Base-by-base conservation (phyloP, 2,797 vertebrate genomes). In the Acropternis orthonyx region DNA sequence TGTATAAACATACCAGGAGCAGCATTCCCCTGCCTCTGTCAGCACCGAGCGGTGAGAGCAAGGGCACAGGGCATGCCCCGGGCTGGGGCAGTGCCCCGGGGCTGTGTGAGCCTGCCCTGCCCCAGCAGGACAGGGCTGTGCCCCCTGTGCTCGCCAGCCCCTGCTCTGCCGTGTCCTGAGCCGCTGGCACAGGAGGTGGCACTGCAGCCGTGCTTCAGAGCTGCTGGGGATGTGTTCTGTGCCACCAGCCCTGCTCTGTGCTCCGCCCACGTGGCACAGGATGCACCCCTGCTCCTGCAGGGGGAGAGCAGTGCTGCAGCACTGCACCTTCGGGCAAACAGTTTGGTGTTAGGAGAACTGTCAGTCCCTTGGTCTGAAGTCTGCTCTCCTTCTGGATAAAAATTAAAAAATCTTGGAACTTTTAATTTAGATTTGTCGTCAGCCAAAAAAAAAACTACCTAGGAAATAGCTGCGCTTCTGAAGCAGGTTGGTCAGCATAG, bases 1-100 rank as follows among this genome's bases (percentile, higher is more conserved):
- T 93, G 36, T 72, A 62, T 90, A 88, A 95, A 91, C 76, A 75
- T 44, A 55, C 46, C 80, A 32, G 17, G 69, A 80, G 82, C 10
- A 81, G 66, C 2, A 0, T 72, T 80, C 68, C 39, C 72, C 54
- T 67, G 83, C 75, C 63, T 6, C 76, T 91, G 52, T 73, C 26
- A 5, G 39, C 37, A 2, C 7, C 73, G 88, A 23, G 12, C 22
- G 71, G 34, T 55, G 78, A 74, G 63, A 75, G 48, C 72, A 39
- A 41, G 92, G 94, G 59, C 91, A 79, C 2, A 0, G 16, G 6
- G 55, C 61, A 65, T n/a, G 85, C 28, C 23, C 14, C 11, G 9
- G 4, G 32, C 10, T 13, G 59, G n/a, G n/a, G n/a, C n/a, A n/a
- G n/a, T n/a, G 63, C 46, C 8, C 15, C 12, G 59, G 39, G 72